phyloP scores from a whole-genome alignment of 2,113 vertebrate genomes.

The Myrmecobius fasciatus region DNA sequence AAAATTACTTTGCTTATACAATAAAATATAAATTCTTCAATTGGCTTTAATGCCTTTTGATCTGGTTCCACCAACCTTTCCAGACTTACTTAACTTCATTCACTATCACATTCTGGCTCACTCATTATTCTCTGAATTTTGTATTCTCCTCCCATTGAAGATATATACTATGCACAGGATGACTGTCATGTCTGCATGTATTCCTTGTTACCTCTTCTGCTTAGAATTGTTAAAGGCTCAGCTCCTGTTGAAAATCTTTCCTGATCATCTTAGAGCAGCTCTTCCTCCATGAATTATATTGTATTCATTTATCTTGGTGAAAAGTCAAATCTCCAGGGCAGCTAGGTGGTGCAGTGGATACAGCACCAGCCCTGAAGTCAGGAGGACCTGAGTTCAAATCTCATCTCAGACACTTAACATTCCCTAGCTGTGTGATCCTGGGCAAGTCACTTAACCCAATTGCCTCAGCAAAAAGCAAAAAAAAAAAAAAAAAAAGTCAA shows the following conservation, averaged over 20 bases:
- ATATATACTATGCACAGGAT: background rate
- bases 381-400: too few relatives aligned
- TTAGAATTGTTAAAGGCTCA: background rate
- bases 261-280: background rate
- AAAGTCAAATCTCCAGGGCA: background rate
- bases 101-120: too few relatives aligned
- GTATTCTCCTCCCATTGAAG: background rate
- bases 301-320: constrained; percentile 21
- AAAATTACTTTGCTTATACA: background rate
- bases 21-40: background rate
- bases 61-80: background rate
- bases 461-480: too few relatives aligned
- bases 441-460: too few relatives aligned
- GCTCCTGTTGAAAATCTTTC: background rate
- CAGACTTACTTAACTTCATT: background rate
- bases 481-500: too few relatives aligned
- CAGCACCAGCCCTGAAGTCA: too few relatives aligned
- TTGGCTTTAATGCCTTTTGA: background rate
- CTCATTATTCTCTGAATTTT: background rate
- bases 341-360: too few relatives aligned
- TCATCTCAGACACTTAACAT: too few relatives aligned
- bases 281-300: background rate
- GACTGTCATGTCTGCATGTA: background rate
- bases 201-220: background rate
- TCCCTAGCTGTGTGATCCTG: too few relatives aligned